These are phyloP conservation scores for Pseudochirops corinnae DNA, from an alignment of 2,797 vertebrate genomes.

Conservation along the genomic window DNA sequence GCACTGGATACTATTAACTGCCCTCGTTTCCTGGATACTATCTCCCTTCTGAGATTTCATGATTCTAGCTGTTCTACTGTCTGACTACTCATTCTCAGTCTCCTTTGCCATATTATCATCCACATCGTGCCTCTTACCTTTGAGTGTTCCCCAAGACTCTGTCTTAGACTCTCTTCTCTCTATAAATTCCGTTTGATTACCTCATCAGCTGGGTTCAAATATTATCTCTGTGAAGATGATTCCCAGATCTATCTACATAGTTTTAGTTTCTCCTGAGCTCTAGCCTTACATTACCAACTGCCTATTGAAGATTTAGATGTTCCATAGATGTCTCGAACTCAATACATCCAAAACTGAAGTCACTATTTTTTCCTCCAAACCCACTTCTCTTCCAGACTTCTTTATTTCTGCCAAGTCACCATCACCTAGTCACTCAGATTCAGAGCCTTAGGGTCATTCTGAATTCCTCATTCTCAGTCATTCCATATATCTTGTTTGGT, in stretches of 20 bases:
- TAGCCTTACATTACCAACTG: not conserved
- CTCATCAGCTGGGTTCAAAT: not conserved
- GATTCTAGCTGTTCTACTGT: not conserved
- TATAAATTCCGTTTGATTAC: not conserved
- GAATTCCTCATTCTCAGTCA: not conserved
- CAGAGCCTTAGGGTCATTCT: not conserved
- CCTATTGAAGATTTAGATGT: not conserved
- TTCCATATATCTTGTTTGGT: not conserved
- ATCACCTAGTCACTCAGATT: not conserved
- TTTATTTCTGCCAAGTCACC: not conserved
- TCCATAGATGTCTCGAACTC: not conserved
- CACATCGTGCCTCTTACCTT: not conserved
- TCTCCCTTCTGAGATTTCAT: not conserved
- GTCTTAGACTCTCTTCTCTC: not conserved
- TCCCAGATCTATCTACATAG: not conserved
- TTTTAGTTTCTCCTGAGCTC: not conserved
- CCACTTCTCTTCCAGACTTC: not conserved
- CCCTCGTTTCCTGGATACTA: not conserved
- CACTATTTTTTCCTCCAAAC: not conserved
- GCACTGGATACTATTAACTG: no score
- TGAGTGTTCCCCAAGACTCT: not conserved
- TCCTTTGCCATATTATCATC: not conserved
- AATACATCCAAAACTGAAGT: not conserved
- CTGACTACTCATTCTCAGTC: not conserved
- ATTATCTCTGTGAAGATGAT: not conserved